Base-by-base conservation (phyloP, 2,797 vertebrate genomes). In the Bucorvus abyssinicus region DNA sequence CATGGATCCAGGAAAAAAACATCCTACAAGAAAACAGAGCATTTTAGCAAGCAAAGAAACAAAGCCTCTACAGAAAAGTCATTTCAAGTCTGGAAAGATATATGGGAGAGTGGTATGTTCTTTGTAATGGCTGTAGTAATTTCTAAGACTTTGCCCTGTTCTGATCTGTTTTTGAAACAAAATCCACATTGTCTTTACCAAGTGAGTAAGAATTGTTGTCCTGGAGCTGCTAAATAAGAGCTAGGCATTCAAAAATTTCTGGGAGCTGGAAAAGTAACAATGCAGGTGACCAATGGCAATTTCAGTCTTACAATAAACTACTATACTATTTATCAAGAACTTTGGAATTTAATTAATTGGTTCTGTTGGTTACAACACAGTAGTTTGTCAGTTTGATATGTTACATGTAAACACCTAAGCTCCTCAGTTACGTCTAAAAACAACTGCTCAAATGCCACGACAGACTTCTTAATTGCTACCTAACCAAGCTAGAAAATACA, bases 391-490 rank as follows among this genome's bases (percentile, higher is more conserved):
- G 20, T 67, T 56, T n/a, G 23, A 21, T 26, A 52, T 0, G 0
- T 36, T 21, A 59, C 7, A 20, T 7, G 19, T 26, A 9, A 88
- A 69, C 10, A 26, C 12, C 38, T 30, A 19, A 82, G 47, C 7
- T 55, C 27, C 49, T 75, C 74, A 70, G 47, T 73, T 6, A 49
- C 0, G 0, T 6, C 24, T 55, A 55, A 63, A 68, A 83, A 10
- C 14, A 85, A 44, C 0, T n/a, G 55, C 18, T 15, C 29, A 65
- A 45, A 89, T 0, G 0, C 16, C 44, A n/a, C 0, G 3, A 9
- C 15, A 68, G 53, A 56, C 19, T n/a, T 29, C 45, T 44, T 36
- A 59, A 42, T 3, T 63, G 18, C 50, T 29, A 61, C 5, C 7
- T 17, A 65, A 84, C 10, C 32, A 32, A 56, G 22, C 22, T 14